These are phyloP conservation scores for Sesamia nonagrioides DNA, from an alignment of 1,140 invertebrate genomes.

Conservation along the genomic window DNA sequence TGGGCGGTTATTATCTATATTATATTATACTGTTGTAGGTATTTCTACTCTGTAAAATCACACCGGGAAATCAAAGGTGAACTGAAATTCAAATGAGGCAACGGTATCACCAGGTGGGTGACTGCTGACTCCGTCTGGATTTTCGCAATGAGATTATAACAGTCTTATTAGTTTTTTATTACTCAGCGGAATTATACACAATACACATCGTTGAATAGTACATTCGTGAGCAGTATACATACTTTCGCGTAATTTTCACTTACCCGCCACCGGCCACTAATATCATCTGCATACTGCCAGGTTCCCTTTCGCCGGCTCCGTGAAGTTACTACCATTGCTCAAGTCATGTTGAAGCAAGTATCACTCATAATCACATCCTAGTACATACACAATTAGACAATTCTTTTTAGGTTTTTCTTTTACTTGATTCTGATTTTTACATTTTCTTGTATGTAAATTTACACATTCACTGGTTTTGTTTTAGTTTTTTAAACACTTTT, in stretches of 20 bases:
- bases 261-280: conserved; percentile 60
- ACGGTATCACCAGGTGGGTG: no score
- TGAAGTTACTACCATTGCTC: conserved; percentile 20
- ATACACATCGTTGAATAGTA: not conserved
- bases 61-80: no score
- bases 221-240: not conserved
- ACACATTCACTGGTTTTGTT: no score
- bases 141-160: no score
- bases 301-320: not conserved
- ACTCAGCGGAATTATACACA: no score
- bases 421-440: not conserved
- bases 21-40: no score
- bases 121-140: no score
- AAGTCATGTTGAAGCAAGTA: conserved; percentile 7
- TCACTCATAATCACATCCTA: not conserved
- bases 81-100: no score
- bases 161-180: not conserved
- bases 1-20: no score
- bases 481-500: no score
- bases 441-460: not conserved
- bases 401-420: not conserved
- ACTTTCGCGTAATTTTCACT: conserved; percentile 7
- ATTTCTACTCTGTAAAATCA: no score
- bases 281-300: conserved; percentile 62
- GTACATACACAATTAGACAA: not conserved